Conservation (phyloP, 2,797 vertebrate genomes). For the Cirrhinus molitorella region DNA sequence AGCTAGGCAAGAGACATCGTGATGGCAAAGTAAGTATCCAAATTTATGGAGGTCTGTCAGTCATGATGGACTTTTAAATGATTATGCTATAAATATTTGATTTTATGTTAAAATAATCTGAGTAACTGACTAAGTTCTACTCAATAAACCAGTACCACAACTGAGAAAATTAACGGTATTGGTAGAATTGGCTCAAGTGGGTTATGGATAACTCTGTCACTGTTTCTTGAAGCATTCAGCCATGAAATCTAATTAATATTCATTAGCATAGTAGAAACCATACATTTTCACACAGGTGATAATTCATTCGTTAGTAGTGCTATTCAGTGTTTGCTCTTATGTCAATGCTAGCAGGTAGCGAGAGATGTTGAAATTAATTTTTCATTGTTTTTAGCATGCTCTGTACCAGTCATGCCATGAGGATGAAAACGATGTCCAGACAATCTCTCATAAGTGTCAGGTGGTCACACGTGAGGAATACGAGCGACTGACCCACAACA, state of each 20-base stretch:
- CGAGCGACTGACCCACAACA: slow-evolving; percentile 91
- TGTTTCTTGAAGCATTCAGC: neutral
- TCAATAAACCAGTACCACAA: too few species aligned
- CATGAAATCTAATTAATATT: neutral
- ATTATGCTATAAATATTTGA: neutral
- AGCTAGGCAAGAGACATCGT: slow-evolving; percentile 91
- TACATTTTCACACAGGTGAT: neutral
- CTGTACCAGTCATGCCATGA: slow-evolving; percentile 98
- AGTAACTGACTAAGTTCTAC: too few species aligned
- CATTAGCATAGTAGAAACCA: neutral
- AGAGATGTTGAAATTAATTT: neutral
- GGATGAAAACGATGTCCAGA: slow-evolving; percentile 98
- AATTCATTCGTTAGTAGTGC: neutral
- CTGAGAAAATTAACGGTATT: too few species aligned
- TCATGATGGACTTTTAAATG: neutral
- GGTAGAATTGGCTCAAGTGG: neutral
- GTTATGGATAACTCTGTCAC: neutral
- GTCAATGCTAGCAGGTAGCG: neutral
- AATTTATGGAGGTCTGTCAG: neutral
- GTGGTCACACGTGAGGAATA: slow-evolving; percentile 96
- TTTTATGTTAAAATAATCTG: neutral
- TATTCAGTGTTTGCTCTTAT: neutral
- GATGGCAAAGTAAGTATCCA: slow-evolving; percentile 82
- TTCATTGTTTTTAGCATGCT: slow-evolving; percentile 81
- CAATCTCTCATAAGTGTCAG: slow-evolving; percentile 98